Evolutionary conservation across 2,797 vertebrate species (phyloP).

Genomic region (Choloepus didactylus): DNA sequence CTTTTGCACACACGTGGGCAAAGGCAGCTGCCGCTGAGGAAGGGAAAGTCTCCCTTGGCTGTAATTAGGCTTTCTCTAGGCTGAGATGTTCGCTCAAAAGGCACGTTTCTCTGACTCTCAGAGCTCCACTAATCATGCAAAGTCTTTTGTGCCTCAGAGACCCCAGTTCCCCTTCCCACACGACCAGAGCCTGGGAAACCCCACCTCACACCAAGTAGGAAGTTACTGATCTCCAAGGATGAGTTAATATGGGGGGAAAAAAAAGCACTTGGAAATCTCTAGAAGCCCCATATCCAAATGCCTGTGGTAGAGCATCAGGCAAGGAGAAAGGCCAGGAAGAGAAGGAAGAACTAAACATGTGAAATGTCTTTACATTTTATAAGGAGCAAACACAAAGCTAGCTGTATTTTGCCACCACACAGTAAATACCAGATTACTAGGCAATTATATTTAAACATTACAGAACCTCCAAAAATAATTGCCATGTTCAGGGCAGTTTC

Average conservation of each 20-base stretch:
- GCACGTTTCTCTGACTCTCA: not conserved
- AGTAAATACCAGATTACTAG: conserved; percentile 83
- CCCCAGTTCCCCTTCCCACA: not conserved
- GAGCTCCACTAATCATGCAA: not conserved
- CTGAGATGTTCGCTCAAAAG: not conserved
- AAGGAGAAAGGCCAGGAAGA: not conserved
- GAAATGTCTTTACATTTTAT: conserved; percentile 78
- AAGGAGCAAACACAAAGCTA: conserved; percentile 78
- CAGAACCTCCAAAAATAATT: conserved; percentile 82
- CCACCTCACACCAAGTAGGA: conserved; percentile 20
- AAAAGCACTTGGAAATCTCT: not conserved
- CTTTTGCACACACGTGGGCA: not conserved
- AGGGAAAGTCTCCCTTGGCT: not conserved
- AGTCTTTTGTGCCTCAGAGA: conserved; percentile 37
- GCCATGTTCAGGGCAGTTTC: conserved; percentile 79
- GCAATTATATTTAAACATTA: conserved; percentile 77
- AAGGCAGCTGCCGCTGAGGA: conserved; percentile 39
- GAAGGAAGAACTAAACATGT: conserved; percentile 59
- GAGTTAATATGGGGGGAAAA: not conserved
- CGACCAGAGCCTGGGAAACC: not conserved
- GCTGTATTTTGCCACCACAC: conserved; percentile 66
- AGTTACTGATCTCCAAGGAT: conserved; percentile 63
- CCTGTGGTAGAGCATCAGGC: not conserved
- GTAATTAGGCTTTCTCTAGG: conserved; percentile 51
- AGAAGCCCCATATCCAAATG: conserved; percentile 13